Percentiles rank a stretch among this genome's conserved stretches.
phyloP scores from a whole-genome alignment of 2,113 vertebrate species.

The Dicrurus megarhynchus region DNA sequence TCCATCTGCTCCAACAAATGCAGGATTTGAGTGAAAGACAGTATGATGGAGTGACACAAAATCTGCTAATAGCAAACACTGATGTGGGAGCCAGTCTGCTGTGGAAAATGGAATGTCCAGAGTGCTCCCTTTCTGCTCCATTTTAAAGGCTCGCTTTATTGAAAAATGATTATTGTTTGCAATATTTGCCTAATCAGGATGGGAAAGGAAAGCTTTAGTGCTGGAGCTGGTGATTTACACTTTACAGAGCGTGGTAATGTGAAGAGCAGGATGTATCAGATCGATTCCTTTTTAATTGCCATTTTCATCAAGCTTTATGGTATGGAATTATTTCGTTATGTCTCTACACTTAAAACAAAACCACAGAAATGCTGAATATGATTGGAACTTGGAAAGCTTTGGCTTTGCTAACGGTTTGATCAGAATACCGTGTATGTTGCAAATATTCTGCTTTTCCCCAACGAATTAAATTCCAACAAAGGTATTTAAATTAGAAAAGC shows the following conservation, averaged over 20 bases:
- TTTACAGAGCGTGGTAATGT: slow-evolving; percentile 13
- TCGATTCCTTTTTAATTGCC: slow-evolving; percentile 64
- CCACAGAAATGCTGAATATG: neutral
- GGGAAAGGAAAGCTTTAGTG: neutral
- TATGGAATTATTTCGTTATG: slow-evolving; percentile 62
- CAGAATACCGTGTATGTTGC: neutral
- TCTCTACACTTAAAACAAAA: slow-evolving; percentile 38
- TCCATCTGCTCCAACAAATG: slow-evolving; percentile 72
- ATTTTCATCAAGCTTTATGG: slow-evolving; percentile 60
- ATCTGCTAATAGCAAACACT: slow-evolving; percentile 48
- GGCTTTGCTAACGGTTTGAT: neutral
- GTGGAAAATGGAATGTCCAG: slow-evolving; percentile 48
- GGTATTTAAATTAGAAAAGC: slow-evolving; percentile 42
- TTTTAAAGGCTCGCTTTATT: slow-evolving; percentile 37
- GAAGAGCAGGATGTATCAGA: slow-evolving; percentile 21
- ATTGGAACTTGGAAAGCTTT: slow-evolving; percentile 1
- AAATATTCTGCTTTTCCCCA: neutral
- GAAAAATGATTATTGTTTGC: slow-evolving; percentile 64
- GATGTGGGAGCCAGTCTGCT: slow-evolving; percentile 60
- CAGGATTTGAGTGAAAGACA: slow-evolving; percentile 65
- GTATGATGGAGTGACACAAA: slow-evolving; percentile 62
- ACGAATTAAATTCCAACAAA: neutral
- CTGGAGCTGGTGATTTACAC: slow-evolving; percentile 35
- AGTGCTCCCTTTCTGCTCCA: neutral
- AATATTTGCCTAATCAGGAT: slow-evolving; percentile 52